These are phyloP conservation scores for Phylloscopus trochilus DNA, from an alignment of 2,113 vertebrate species.

Conservation along the genomic window DNA sequence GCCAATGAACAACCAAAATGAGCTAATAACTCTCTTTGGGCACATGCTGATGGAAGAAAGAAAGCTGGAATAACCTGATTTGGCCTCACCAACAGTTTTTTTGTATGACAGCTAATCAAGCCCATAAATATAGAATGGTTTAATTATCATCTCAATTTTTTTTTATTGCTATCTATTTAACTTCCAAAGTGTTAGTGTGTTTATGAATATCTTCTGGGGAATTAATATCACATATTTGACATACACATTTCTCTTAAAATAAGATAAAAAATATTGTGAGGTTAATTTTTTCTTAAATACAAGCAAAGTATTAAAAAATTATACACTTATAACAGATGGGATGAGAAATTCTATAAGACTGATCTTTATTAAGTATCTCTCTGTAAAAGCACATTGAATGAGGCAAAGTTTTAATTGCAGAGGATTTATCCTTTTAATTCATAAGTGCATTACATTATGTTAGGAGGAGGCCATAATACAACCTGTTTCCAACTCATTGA, in stretches of 20 bases:
- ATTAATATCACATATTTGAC: not conserved
- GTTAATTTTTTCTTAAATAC: not conserved
- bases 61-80: conserved; percentile 31
- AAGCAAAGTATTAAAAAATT: not conserved
- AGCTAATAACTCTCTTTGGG: conserved; percentile 64
- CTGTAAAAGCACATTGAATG: not conserved
- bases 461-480: not conserved
- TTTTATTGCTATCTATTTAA: not conserved
- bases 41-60: conserved; percentile 15
- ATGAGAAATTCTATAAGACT: not conserved
- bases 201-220: not conserved
- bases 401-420: not conserved
- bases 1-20: conserved; percentile 33
- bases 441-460: not conserved
- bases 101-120: conserved; percentile 32
- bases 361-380: not conserved
- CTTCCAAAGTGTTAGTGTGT: not conserved
- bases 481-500: not conserved
- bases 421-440: not conserved
- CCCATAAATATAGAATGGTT: conserved; percentile 15
- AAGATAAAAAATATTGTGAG: not conserved
- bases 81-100: conserved; percentile 23
- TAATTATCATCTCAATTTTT: not conserved
- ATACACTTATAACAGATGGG: not conserved
- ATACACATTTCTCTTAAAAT: not conserved